Percentiles rank a stretch among this genome's conserved stretches.
Conservation (phyloP, 2,797 vertebrate species). For the Pygocentrus nattereri region DNA sequence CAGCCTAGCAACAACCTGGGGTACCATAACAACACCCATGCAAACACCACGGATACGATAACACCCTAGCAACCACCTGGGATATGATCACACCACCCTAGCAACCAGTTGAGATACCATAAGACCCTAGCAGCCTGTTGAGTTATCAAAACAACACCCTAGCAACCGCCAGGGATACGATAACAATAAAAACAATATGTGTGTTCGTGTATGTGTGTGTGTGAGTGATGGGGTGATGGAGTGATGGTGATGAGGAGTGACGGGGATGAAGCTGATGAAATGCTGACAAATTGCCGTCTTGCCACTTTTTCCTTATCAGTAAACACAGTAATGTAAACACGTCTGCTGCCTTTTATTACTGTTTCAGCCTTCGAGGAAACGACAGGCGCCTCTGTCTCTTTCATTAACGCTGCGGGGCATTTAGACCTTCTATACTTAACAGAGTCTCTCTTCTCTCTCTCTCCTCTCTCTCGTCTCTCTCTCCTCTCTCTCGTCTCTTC, state of each 20-base stretch:
- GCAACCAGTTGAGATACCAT: too few species aligned
- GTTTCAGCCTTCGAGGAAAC: not conserved
- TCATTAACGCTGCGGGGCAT: conserved; percentile 37
- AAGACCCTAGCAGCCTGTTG: too few species aligned
- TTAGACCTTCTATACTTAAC: not conserved
- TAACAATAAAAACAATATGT: too few species aligned
- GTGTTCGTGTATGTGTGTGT: too few species aligned
- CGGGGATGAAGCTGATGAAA: not conserved
- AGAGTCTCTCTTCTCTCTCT: too few species aligned
- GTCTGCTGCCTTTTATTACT: not conserved
- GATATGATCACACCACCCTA: too few species aligned
- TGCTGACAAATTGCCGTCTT: not conserved
- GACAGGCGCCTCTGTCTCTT: conserved; percentile 40
- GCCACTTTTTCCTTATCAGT: not conserved
- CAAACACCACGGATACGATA: too few species aligned
- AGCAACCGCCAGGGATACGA: too few species aligned
- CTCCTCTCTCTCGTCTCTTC: conserved; percentile 20
- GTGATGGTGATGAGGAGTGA: not conserved
- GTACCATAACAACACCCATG: too few species aligned
- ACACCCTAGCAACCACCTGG: too few species aligned
- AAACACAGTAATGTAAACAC: not conserved
- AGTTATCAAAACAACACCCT: too few species aligned
- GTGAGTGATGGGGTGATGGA: conserved; percentile 20
- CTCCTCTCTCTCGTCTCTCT: conserved; percentile 16
- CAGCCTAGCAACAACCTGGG: too few species aligned